Evolutionary conservation across 2,888 invertebrate genomes (phyloP), one percentile per base, ranked within the genome.

Genomic region (Schrankia costaestrigalis): DNA sequence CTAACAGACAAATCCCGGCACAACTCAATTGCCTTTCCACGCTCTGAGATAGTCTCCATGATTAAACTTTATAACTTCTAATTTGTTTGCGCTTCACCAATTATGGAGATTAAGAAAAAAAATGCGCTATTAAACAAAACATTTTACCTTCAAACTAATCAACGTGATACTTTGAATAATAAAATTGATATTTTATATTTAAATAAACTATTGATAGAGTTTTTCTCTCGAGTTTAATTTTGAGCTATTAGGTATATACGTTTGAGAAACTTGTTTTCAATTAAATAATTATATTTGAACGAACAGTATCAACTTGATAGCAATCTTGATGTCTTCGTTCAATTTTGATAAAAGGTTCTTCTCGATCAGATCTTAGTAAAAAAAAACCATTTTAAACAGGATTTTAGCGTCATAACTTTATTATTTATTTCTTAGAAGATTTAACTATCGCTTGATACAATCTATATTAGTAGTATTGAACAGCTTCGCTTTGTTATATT

Each of bases 21-120:
- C 18, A 33, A 37, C 36, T 46, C 53, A 42, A 53, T 60, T 56
- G 37, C 52, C 33, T 40, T 39, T 41, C 32, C 42, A 48, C 45
- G 48, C 36, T 45, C 17, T 29, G 26, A 42, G 49, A 56, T 59
- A 32, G 37, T 31, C n/a, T n/a, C 48, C 28, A 57, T 45, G 42
- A 60, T 56, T 56, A 60, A 60, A 56, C 24, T 60, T 56, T 60
- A 53, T 49, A 56, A 53, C 56, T 56, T 42, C 42, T 56, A 56
- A 56, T 60, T 60, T 56, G 61, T 56, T 60, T 56, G 49, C 44
- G 61, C 44, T 46, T 40, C 35, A 46, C 44, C 57, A 49, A 60
- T 60, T 56, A 56, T 34, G 41, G 35, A 60, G 49, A 56, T 56
- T 60, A 56, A 56, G 34, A 39, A 39, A 48, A 56, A n/a, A 43